Evolutionary conservation across 2,113 vertebrate genomes (phyloP), one percentile per base, ranked within the genome.

Genomic region (Sinocyclocheilus grahami): DNA sequence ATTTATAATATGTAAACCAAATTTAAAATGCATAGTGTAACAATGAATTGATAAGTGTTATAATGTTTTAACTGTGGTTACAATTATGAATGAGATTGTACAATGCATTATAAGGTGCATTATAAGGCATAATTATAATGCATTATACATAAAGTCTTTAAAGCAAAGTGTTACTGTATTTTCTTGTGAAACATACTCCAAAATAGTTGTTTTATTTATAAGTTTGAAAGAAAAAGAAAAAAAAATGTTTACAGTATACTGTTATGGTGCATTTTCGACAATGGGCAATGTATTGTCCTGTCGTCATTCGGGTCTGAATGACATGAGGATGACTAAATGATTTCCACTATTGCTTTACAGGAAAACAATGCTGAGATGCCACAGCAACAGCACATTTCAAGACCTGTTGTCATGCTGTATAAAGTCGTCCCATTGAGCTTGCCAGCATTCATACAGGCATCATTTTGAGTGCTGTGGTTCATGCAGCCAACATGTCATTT

Each of bases 401-500:
- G 13, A 11, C 2, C 20, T 71, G 46, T n/a, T 82, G 80, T 69
- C 63, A 67, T 30, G 39, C n/a, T 30, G 42, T 27, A 82, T 82
- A 5, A 48, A 82, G 62, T 27, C 3, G 16, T 24, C 2, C 13
- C 20, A 11, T 0, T 67, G 60, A 82, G 48, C 42, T 82, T 71
- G 81, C 63, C 63, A 55, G 3, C 27, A 22, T 30, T 51, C 81
- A 67, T 82, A 30, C n/a, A 12, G 37, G 39, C 79, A 30, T 82
- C 39, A 82, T 46, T 30, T 65, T 82, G 79, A 82, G n/a, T 5
- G 37, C 24, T 67, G 37, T 30, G 39, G 79, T 82, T 69, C 62
- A 30, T 71, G 81, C 81, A 82, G 81, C 63, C 80, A 82, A 30
- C 63, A 67, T 51, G 62, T 82, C 62, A 82, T 20, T 69, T 53